These are phyloP conservation scores for Polia nebulosa DNA, from an alignment of 2,888 invertebrate species.

Conservation along the genomic window DNA sequence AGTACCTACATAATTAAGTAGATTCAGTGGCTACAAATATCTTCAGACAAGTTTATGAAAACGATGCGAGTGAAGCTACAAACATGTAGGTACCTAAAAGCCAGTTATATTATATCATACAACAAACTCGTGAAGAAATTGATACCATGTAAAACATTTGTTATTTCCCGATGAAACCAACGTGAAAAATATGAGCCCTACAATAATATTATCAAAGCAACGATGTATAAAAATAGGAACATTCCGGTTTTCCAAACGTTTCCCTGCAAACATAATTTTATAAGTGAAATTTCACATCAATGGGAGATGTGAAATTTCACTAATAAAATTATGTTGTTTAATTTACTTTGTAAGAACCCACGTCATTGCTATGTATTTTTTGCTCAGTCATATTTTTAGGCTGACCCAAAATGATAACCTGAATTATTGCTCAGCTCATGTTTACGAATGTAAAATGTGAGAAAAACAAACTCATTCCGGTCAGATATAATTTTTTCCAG, in stretches of 20 bases:
- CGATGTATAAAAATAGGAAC: slow-evolving; percentile 40
- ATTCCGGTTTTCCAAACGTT: slow-evolving; percentile 57
- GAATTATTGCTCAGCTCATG: slow-evolving; percentile 28
- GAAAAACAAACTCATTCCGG: slow-evolving; percentile 34
- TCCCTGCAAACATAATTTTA: too few species aligned
- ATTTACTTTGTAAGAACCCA: slow-evolving; percentile 13
- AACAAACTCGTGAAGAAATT: slow-evolving; percentile 3
- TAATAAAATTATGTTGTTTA: slow-evolving; percentile 36
- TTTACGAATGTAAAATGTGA: slow-evolving; percentile 40
- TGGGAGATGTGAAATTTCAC: slow-evolving; percentile 44
- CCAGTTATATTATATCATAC: background rate
- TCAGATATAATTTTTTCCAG: slow-evolving; percentile 22
- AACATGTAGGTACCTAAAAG: background rate
- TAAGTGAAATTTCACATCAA: too few species aligned
- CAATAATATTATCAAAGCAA: slow-evolving; percentile 41
- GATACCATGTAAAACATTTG: background rate
- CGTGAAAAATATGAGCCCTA: slow-evolving; percentile 10
- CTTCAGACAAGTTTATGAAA: background rate
- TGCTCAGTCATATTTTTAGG: slow-evolving; percentile 30
- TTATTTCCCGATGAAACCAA: slow-evolving; percentile 19
- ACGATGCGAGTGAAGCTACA: background rate
- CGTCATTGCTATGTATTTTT: slow-evolving; percentile 19
- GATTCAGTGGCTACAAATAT: background rate
- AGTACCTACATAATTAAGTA: background rate
- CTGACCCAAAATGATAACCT: slow-evolving; percentile 42